Conservation (phyloP, 2,797 vertebrate species). For the Sebastes glaucus region DNA sequence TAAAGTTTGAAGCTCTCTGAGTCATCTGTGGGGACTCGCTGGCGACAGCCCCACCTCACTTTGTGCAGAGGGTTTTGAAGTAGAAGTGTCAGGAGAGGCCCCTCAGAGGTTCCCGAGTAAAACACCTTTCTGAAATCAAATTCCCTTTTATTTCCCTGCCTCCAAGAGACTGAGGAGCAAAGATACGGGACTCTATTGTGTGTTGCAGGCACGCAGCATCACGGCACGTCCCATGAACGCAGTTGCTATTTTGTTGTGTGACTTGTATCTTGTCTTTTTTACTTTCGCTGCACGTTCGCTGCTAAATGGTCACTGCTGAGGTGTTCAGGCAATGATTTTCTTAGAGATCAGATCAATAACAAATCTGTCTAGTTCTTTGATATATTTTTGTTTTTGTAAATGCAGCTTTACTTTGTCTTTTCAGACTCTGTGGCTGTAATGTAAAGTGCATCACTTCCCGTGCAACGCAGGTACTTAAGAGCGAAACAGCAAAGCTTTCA, state of each 20-base stretch:
- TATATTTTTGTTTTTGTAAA: background rate
- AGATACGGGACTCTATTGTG: conserved; percentile 14
- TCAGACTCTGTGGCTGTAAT: background rate
- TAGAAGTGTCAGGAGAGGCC: conserved; percentile 62
- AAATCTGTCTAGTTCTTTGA: background rate
- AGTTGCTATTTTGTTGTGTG: background rate
- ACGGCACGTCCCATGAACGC: background rate
- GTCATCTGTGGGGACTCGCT: conserved; percentile 45
- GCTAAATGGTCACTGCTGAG: background rate
- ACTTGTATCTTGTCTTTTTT: background rate
- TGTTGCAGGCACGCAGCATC: background rate
- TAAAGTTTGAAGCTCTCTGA: conserved; percentile 51
- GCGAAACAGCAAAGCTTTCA: conserved; percentile 1
- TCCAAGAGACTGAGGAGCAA: conserved; percentile 39
- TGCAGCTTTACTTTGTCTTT: conserved; percentile 8
- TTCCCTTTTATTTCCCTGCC: conserved; percentile 55
- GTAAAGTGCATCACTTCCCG: conserved; percentile 25
- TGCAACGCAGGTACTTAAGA: conserved; percentile 15
- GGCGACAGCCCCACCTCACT: conserved; percentile 66
- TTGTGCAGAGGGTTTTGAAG: conserved; percentile 61
- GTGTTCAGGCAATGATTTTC: background rate
- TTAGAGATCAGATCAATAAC: background rate
- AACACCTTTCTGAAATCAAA: conserved; percentile 73
- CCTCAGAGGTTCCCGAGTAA: conserved; percentile 52
- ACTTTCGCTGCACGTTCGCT: background rate